Percentiles rank a stretch among this genome's conserved stretches.
phyloP scores from a whole-genome alignment of 2,888 invertebrate genomes.

The Polymixis flavicincta region DNA sequence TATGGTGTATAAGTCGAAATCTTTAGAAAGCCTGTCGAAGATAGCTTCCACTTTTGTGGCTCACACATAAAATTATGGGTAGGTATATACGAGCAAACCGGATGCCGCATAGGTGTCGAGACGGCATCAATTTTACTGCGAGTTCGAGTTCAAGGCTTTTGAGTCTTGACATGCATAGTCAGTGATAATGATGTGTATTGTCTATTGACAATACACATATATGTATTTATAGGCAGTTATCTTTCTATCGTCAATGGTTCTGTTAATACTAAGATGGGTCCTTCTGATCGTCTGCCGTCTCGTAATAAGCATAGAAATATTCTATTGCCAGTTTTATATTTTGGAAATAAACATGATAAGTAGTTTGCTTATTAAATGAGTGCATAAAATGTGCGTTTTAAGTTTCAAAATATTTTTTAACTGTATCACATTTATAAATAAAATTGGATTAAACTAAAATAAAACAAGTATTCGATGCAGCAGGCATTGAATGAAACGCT shows the following conservation, averaged over 20 bases:
- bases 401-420: neutral
- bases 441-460: conserved; percentile 5
- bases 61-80: conserved; percentile 47
- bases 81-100: conserved; percentile 43
- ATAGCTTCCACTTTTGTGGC: conserved; percentile 49
- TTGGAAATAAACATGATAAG: neutral
- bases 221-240: neutral
- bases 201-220: neutral
- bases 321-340: neutral
- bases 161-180: conserved; percentile 43
- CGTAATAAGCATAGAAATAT: neutral
- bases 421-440: neutral
- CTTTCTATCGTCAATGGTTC: neutral
- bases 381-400: neutral
- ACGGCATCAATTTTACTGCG: conserved; percentile 47
- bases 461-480: neutral
- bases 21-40: conserved; percentile 67
- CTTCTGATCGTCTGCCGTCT: neutral
- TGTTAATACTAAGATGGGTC: neutral
- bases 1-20: conserved; percentile 63
- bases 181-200: conserved; percentile 36
- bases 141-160: conserved; percentile 61
- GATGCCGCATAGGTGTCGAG: conserved; percentile 53
- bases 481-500: conserved; percentile 13
- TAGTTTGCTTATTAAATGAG: neutral